These are phyloP conservation scores for Ernsta delagoae DNA, from an alignment of 2,888 invertebrate genomes.

Conservation along the genomic window DNA sequence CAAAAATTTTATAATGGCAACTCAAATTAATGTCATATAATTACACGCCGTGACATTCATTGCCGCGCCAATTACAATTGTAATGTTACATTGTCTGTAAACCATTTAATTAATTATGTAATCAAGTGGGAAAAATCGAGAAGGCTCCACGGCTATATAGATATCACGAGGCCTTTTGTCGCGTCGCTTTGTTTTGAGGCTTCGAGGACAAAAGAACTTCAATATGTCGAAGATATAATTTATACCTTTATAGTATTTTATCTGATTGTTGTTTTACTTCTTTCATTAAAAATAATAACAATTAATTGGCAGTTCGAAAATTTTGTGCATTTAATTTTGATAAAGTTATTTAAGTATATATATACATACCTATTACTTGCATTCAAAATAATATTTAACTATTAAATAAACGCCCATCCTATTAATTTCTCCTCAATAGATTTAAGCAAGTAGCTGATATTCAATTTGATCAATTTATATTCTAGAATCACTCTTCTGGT, in stretches of 20 bases:
- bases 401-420: too few relatives aligned
- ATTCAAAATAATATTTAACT: too few relatives aligned
- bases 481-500: too few relatives aligned
- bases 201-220: slow-evolving; percentile 2
- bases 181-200: neutral
- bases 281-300: neutral
- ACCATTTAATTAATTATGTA: slow-evolving; percentile 30
- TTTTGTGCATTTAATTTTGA: too few relatives aligned
- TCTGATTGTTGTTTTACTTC: neutral
- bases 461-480: too few relatives aligned
- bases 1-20: slow-evolving; percentile 22
- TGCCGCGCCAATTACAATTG: slow-evolving; percentile 45
- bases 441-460: too few relatives aligned
- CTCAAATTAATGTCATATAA: slow-evolving; percentile 21
- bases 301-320: too few relatives aligned
- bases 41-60: slow-evolving; percentile 44
- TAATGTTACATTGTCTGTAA: slow-evolving; percentile 41
- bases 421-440: too few relatives aligned
- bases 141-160: slow-evolving; percentile 12
- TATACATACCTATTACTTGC: too few relatives aligned
- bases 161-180: slow-evolving; percentile 7
- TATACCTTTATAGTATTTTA: neutral
- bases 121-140: slow-evolving; percentile 49
- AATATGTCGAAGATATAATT: neutral
- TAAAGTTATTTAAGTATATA: too few relatives aligned